Base-by-base conservation (phyloP, 2,797 vertebrate genomes). In the Toxotes lorentzi region DNA sequence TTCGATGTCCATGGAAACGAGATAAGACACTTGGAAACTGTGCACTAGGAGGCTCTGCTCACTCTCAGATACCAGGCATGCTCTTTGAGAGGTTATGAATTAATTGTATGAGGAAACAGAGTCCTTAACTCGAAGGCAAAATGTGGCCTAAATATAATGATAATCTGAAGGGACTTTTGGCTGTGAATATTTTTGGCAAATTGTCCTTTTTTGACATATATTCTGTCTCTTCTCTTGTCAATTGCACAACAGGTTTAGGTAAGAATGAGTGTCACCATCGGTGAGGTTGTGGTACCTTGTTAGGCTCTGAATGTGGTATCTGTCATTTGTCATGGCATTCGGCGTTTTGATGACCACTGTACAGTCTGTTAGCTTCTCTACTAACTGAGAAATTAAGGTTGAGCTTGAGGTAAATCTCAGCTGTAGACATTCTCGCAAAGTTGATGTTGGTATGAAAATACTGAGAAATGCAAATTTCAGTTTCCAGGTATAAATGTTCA, bases 201-300 rank as follows among this genome's bases (percentile, higher is more conserved):
- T 57, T 41, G 24, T 64, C 54, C 34, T 53, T 48, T 86, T 30
- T 70, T 87, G 56, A 91, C 79, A 59, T 53, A 62, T 80, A 64
- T 63, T 78, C 38, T 82, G 53, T 93, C 65, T 91, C 32, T 88
- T 70, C 83, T 86, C 59, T 79, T 84, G 82, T 83, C 53, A 70
- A 74, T 76, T 80, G 78, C 68, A 47, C 67, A 54, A 53, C 93
- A 95, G 95, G 92, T 94, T 92, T 92, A 94, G 95, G 95, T 95
- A 95, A 95, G 94, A 76, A 87, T 70, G 32, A 53, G 56, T 83
- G 71, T 85, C 64, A 66, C 53, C 83, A 59, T 34, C 27, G 76
- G 45, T 81, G 48, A 76, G 65, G 74, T 85, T 54, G 73, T 85
- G 43, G 70, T 80, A 70, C 79, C 62, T 68, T 56, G 50, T 88